phyloP scores from a whole-genome alignment of 1,140 invertebrate species.

The Oedothorax gibbosus region DNA sequence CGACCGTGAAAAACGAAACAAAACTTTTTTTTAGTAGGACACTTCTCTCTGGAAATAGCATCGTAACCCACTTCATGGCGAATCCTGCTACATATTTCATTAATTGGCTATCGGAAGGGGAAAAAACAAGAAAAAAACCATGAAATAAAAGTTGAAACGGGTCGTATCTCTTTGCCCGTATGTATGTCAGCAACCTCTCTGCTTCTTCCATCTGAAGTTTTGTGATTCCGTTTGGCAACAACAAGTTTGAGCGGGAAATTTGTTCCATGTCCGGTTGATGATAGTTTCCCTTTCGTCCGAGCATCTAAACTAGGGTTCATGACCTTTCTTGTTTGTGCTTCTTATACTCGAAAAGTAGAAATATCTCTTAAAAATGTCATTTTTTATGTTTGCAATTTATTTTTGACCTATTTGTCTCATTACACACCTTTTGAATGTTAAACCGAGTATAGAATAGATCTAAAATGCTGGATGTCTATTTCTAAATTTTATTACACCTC shows the following conservation, averaged over 20 bases:
- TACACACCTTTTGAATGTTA: no score
- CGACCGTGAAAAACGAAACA: conserved; percentile 20
- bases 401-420: no score
- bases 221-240: neutral
- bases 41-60: conserved; percentile 39
- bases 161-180: conserved; percentile 12
- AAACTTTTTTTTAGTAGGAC: conserved; percentile 32
- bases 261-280: conserved; percentile 30
- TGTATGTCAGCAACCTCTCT: conserved; percentile 49
- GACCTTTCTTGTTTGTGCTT: no score
- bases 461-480: no score
- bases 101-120: conserved; percentile 38
- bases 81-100: conserved; percentile 55
- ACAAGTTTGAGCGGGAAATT: conserved; percentile 1
- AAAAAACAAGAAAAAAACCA: conserved; percentile 16
- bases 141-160: conserved; percentile 14
- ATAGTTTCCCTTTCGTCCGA: conserved; percentile 33
- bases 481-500: no score
- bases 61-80: conserved; percentile 19
- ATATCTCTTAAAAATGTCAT: no score
- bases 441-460: no score
- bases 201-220: neutral
- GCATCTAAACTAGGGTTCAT: no score
- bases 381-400: no score
- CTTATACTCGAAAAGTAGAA: no score